Conservation (phyloP, 2,888 invertebrate species). For the Aporophyla nigra region DNA sequence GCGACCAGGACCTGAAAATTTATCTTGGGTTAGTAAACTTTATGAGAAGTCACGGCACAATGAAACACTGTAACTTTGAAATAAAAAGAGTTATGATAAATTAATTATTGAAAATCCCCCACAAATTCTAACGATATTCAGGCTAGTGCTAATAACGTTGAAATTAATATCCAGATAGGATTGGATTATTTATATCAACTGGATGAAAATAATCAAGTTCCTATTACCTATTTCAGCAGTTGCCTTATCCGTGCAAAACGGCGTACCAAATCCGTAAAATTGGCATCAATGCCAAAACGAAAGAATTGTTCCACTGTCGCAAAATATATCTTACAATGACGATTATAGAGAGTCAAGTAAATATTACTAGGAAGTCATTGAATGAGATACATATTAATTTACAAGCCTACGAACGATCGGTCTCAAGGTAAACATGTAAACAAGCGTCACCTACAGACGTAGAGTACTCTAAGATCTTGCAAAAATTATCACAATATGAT, state of each 20-base stretch:
- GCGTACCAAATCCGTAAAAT: slow-evolving; percentile 1
- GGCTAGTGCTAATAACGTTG: not conserved
- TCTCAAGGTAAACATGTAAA: slow-evolving; percentile 47
- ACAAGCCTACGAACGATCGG: not conserved
- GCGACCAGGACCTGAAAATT: slow-evolving; percentile 91
- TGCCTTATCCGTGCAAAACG: not conserved
- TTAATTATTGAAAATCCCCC: not conserved
- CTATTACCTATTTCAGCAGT: not conserved
- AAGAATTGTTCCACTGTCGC: not conserved
- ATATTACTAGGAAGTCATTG: slow-evolving; percentile 35
- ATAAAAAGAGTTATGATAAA: not conserved
- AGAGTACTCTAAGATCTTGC: not conserved
- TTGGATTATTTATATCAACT: too few relatives aligned
- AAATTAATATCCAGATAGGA: not conserved
- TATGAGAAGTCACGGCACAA: not conserved
- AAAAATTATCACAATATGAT: not conserved
- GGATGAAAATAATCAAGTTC: not conserved
- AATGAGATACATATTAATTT: slow-evolving; percentile 11
- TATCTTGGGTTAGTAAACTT: slow-evolving; percentile 6
- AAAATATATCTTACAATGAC: not conserved
- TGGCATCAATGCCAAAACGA: slow-evolving; percentile 5
- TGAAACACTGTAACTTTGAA: not conserved
- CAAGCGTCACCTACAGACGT: not conserved
- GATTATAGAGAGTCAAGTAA: not conserved
- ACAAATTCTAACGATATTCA: not conserved